Evolutionary conservation across 2,113 vertebrate genomes (phyloP).

Genomic region (Myotis davidii): DNA sequence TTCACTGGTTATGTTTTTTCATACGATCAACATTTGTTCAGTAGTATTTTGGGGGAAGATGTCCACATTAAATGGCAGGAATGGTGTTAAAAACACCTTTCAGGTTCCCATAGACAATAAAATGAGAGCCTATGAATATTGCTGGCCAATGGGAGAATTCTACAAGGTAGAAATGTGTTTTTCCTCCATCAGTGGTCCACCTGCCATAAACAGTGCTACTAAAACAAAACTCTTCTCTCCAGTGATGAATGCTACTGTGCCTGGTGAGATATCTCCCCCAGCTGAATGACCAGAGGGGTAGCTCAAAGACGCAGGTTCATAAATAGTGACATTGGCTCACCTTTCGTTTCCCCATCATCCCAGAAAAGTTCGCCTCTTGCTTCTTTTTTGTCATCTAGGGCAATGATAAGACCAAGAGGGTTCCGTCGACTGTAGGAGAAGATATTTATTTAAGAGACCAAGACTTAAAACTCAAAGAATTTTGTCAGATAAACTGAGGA

Average conservation of each 20-base stretch:
- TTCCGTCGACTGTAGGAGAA: conserved; percentile 87
- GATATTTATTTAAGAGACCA: neutral
- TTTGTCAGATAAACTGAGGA: neutral
- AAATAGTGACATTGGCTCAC: conserved; percentile 77
- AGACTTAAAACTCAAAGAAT: neutral
- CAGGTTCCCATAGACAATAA: neutral
- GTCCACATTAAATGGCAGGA: neutral
- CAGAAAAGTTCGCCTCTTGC: conserved; percentile 95
- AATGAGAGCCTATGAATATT: neutral
- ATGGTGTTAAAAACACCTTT: neutral
- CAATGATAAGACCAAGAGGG: conserved; percentile 93
- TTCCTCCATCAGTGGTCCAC: neutral
- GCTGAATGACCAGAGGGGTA: neutral
- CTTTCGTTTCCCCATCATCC: conserved; percentile 95
- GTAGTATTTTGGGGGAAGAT: neutral
- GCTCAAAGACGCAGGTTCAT: neutral
- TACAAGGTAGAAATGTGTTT: neutral
- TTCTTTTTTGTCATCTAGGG: conserved; percentile 86
- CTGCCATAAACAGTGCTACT: neutral
- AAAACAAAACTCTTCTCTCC: neutral
- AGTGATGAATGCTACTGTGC: neutral
- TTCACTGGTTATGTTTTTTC: neutral
- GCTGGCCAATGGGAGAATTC: neutral
- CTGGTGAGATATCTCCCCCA: neutral
- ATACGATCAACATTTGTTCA: neutral